Evolutionary conservation across 1,140 invertebrate genomes (phyloP).

Genomic region (Apis florea): DNA sequence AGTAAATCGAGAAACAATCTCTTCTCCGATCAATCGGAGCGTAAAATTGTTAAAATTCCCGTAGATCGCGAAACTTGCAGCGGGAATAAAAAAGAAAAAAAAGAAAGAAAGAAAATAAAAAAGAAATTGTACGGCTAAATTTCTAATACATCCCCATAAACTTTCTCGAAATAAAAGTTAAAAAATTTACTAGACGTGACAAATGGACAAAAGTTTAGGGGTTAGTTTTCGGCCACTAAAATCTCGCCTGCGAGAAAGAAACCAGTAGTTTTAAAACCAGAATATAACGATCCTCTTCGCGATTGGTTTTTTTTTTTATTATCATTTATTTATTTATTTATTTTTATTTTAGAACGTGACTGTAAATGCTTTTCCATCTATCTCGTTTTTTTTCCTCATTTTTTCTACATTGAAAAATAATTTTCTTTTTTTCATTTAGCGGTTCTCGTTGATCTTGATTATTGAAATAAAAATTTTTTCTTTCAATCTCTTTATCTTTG

Average conservation of each 20-base stretch:
- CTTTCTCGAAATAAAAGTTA: conserved; percentile 7
- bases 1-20: background rate
- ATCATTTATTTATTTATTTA: background rate
- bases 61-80: background rate
- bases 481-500: too few relatives aligned
- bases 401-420: background rate
- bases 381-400: too few relatives aligned
- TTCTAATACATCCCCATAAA: conserved; percentile 4
- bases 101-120: too few relatives aligned
- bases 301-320: conserved; percentile 1
- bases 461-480: too few relatives aligned
- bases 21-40: background rate
- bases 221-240: conserved; percentile 35
- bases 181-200: conserved; percentile 36
- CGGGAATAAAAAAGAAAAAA: background rate
- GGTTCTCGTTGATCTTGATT: too few relatives aligned
- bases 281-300: conserved; percentile 1
- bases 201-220: conserved; percentile 39
- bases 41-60: conserved; percentile 30
- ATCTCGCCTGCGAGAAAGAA: conserved; percentile 71
- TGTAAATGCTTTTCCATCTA: conserved; percentile 1
- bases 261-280: conserved; percentile 23
- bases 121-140: background rate
- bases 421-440: background rate
- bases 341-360: conserved; percentile 12